Evolutionary conservation across 2,797 vertebrate genomes (phyloP), one percentile per base, ranked within the genome.

Genomic region (Lagodon rhomboides): DNA sequence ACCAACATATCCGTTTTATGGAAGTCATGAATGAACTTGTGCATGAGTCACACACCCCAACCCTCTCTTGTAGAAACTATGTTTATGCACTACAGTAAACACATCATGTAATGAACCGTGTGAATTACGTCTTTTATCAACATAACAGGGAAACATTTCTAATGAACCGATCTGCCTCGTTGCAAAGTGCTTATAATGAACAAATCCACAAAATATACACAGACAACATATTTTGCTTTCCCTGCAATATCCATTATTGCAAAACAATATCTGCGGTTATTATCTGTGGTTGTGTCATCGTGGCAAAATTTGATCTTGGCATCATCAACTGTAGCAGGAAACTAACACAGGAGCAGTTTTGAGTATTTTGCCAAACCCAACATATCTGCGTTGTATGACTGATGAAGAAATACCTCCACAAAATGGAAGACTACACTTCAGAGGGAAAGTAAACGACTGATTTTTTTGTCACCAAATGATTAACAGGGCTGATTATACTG

Each of bases 1-100:
- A 46, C n/a, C 49, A 41, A 63, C 20, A n/a, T n/a, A 60, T 61
- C 54, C 11, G 13, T 41, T 79, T 25, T 43, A 69, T 25, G 13
- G 23, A 30, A 58, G 50, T 22, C 15, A 46, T n/a, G 38, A 43
- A 63, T 47, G 51, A 73, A 15, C 20, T 25, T 30, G 13, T 11
- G 46, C 16, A 61, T 25, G 50, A 46, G 9, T 70, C 43, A 38
- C 68, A 60, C 17, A 67, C 5, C 17, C 15, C 17, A 58, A 47
- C 25, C 41, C 2, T 18, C 23, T 65, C 22, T 44, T 50, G n/a
- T 22, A 43, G 3, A 66, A 54, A 73, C n/a, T 2, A 61, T 0
- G 1, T 44, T 61, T 25, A 23, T 17, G 13, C 15, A 38, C 49
- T 18, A 44, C 4, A 34, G 41, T 38, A 62, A 25, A 72, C 25